These are phyloP conservation scores for Ormyrus rosae DNA, from an alignment of 2,888 invertebrate genomes.

Conservation along the genomic window DNA sequence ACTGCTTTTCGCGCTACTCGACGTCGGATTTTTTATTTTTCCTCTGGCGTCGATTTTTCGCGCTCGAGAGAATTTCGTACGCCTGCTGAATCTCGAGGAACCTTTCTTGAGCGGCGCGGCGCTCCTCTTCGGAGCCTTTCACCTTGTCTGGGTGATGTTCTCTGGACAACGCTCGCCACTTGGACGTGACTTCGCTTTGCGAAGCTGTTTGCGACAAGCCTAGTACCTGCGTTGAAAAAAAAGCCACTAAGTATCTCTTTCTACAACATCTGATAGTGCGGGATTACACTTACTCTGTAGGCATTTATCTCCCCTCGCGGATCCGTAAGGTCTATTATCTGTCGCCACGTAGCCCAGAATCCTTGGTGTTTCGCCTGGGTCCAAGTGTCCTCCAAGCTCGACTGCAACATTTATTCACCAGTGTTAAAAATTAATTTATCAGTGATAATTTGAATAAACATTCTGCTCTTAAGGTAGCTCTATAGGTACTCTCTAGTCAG, in stretches of 20 bases:
- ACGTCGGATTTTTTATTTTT: slow-evolving; percentile 83
- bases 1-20: slow-evolving; percentile 38
- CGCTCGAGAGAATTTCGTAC: slow-evolving; percentile 91
- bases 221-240: slow-evolving; percentile 79
- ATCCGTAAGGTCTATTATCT: slow-evolving; percentile 90
- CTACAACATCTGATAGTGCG: background rate
- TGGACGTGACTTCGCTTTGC: slow-evolving; percentile 89
- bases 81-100: slow-evolving; percentile 97
- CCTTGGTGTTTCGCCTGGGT: slow-evolving; percentile 90
- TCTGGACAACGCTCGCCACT: slow-evolving; percentile 88
- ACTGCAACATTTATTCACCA: slow-evolving; percentile 57
- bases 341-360: slow-evolving; percentile 88
- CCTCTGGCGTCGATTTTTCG: slow-evolving; percentile 85
- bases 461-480: no score
- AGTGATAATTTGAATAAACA: no score
- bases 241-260: slow-evolving; percentile 2
- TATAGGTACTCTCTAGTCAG: no score
- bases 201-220: slow-evolving; percentile 87
- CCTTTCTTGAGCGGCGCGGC: slow-evolving; percentile 85
- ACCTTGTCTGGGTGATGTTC: slow-evolving; percentile 95
- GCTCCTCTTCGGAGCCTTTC: slow-evolving; percentile 82
- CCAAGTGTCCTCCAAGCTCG: slow-evolving; percentile 83
- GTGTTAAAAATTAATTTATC: no score
- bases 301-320: slow-evolving; percentile 94
- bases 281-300: slow-evolving; percentile 80